Evolutionary conservation across 2,797 vertebrate genomes (phyloP).

Genomic region (Gallinago solitaria): DNA sequence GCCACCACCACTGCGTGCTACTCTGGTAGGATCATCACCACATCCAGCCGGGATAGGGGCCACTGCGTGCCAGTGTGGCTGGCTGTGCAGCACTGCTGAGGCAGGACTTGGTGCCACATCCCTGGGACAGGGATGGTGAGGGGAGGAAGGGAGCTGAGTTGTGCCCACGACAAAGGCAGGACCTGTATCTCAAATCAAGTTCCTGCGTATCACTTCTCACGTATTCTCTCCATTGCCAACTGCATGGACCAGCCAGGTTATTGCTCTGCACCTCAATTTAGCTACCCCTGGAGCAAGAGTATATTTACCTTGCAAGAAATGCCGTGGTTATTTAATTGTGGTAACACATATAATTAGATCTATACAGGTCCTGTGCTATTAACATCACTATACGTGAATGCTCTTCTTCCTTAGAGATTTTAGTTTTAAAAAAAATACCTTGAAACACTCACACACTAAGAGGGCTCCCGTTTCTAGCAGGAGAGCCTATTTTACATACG

Average conservation of each 20-base stretch:
- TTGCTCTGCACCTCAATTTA: not conserved
- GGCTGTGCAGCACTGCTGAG: not conserved
- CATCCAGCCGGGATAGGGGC: accelerated
- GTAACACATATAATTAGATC: not conserved
- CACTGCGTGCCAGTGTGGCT: accelerated
- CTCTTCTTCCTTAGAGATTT: not conserved
- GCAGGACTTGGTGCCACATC: not conserved
- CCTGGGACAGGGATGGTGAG: not conserved
- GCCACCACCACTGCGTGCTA: accelerated
- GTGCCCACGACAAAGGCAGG: not conserved
- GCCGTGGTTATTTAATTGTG: not conserved
- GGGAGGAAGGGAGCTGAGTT: not conserved
- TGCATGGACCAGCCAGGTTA: accelerated
- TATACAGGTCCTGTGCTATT: not conserved
- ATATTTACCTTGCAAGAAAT: not conserved
- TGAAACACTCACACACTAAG: not conserved
- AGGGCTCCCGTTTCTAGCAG: constrained; percentile 18
- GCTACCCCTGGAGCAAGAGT: constrained; percentile 11
- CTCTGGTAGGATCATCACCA: not conserved
- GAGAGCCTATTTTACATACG: constrained; percentile 34
- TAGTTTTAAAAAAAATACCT: not conserved
- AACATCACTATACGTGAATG: not conserved
- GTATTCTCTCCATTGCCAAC: not conserved
- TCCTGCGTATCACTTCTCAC: not conserved
- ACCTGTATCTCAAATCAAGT: not conserved